phyloP scores from a whole-genome alignment of 92 coral and sea anemone genomes.

The Zoanthus sociatus region DNA sequence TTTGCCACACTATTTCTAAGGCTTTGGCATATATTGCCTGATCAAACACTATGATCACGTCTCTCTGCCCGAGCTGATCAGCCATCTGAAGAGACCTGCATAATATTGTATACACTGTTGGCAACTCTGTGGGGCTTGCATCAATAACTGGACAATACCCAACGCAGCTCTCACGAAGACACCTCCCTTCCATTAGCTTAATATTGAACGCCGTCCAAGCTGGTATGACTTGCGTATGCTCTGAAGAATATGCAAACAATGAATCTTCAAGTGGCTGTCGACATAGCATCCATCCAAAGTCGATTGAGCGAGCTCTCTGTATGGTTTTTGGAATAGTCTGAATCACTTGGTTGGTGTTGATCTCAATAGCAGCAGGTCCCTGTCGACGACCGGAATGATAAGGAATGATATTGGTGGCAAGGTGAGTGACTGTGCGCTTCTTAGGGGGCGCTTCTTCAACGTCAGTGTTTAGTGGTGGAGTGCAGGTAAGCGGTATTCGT shows the following conservation, averaged over 20 bases:
- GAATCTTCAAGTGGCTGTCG: slow-evolving; percentile 56
- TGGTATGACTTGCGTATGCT: slow-evolving; percentile 63
- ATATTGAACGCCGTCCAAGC: slow-evolving; percentile 74
- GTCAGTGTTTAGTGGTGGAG: slow-evolving; percentile 44
- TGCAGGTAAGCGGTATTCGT: slow-evolving; percentile 57
- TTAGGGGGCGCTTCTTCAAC: slow-evolving; percentile 33
- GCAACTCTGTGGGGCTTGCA: slow-evolving; percentile 78
- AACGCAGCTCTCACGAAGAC: slow-evolving; percentile 59
- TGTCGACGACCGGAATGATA: slow-evolving; percentile 53
- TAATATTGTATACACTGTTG: slow-evolving; percentile 64
- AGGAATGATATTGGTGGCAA: slow-evolving; percentile 57
- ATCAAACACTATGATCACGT: slow-evolving; percentile 62
- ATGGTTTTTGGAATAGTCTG: slow-evolving; percentile 33
- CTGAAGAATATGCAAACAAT: slow-evolving; percentile 33
- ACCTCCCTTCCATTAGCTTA: slow-evolving; percentile 15
- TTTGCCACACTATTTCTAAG: slow-evolving; percentile 65
- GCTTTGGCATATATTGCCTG: slow-evolving; percentile 73
- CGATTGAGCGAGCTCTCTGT: slow-evolving; percentile 45
- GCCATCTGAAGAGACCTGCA: slow-evolving; percentile 69
- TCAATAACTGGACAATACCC: slow-evolving; percentile 76
- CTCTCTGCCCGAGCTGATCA: slow-evolving; percentile 66
- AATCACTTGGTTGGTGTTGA: slow-evolving; percentile 27
- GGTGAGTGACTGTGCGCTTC: slow-evolving; percentile 42
- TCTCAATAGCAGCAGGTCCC: slow-evolving; percentile 54
- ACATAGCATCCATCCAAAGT: slow-evolving; percentile 78